A percentile compares a stretch with the other conserved stretches of the same genome.
Evolutionary conservation across 2,113 vertebrate genomes (phyloP).

Genomic region (Alosa alosa): DNA sequence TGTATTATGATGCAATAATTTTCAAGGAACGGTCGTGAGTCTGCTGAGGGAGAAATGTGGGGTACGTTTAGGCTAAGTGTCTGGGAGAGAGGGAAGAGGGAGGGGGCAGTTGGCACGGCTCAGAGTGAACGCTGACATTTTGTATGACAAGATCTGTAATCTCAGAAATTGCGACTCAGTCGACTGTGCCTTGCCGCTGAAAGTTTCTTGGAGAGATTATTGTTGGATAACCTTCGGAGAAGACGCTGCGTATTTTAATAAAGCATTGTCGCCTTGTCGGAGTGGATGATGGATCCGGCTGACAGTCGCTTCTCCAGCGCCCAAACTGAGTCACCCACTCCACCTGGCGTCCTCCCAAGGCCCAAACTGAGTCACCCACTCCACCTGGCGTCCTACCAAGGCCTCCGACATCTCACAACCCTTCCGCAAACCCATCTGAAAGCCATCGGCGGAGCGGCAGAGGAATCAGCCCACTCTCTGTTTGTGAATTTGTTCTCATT

Average conservation of each 20-base stretch:
- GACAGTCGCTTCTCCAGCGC: not conserved
- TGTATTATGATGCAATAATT: not conserved
- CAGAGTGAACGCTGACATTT: conserved; percentile 32
- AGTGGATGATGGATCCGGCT: conserved; percentile 17
- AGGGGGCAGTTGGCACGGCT: not conserved
- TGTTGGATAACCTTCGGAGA: conserved; percentile 44
- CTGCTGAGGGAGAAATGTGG: conserved; percentile 10
- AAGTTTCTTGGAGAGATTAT: conserved; percentile 40
- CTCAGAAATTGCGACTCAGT: conserved; percentile 41
- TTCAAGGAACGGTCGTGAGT: conserved; percentile 20
- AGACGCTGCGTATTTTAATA: conserved; percentile 36
- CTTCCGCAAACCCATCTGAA: not conserved
- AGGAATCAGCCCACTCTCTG: not conserved
- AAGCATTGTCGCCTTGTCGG: conserved; percentile 23
- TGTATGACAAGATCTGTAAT: conserved; percentile 46
- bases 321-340: conserved; percentile 5
- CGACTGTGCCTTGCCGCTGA: conserved; percentile 31
- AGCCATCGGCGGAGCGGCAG: not conserved
- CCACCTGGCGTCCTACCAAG: not conserved
- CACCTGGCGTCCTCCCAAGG: not conserved
- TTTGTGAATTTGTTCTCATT: not conserved
- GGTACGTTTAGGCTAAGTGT: not conserved
- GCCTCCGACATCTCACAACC: not conserved
- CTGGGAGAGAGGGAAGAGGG: not conserved
- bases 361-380: not conserved